Conservation (phyloP, 2,113 vertebrate species). For the Lepus timidus region DNA sequence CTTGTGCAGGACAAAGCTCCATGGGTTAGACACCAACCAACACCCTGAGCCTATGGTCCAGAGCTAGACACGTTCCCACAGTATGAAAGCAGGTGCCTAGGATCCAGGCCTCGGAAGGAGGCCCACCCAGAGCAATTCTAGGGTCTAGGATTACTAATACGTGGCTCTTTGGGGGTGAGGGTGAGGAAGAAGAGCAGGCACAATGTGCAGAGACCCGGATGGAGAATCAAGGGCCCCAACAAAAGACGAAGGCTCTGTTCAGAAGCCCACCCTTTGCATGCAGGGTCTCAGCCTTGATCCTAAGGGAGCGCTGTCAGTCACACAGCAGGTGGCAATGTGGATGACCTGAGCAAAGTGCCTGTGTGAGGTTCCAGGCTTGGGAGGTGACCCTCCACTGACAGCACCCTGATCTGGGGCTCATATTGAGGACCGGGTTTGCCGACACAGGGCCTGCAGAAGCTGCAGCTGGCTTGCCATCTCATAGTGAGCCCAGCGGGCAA, state of each 20-base stretch:
- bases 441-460: not conserved
- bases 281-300: rapidly evolving
- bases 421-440: rapidly evolving
- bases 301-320: not conserved
- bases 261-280: not conserved
- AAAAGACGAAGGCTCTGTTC: not conserved
- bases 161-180: too few species aligned
- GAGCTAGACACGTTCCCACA: too few species aligned
- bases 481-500: rapidly evolving
- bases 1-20: not conserved
- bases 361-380: too few species aligned
- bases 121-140: not conserved
- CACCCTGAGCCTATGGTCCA: not conserved
- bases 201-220: too few species aligned
- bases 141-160: too few species aligned
- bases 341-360: rapidly evolving
- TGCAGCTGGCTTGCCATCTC: rapidly evolving
- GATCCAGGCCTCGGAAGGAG: not conserved
- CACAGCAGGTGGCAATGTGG: too few species aligned
- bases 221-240: not conserved
- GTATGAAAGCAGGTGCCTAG: rapidly evolving
- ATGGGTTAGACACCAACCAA: not conserved
- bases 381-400: too few species aligned
- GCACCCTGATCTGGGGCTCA: not conserved
- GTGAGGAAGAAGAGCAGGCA: too few species aligned